phyloP scores from a whole-genome alignment of 2,113 vertebrate genomes.

The Heteronetta atricapilla region DNA sequence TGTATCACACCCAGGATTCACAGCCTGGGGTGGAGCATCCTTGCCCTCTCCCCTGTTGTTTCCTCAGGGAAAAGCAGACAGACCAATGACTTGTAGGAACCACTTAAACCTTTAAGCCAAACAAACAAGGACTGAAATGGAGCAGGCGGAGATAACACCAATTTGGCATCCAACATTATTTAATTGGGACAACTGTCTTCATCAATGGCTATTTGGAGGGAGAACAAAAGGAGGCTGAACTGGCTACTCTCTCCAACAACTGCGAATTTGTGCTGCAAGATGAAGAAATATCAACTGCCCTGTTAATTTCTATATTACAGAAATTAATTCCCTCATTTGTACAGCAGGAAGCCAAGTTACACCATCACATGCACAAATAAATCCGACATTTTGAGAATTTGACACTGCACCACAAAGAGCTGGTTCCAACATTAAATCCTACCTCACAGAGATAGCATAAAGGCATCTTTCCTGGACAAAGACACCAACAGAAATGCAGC shows the following conservation, averaged over 20 bases:
- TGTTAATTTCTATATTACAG: constrained; percentile 44
- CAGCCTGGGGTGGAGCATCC: not conserved
- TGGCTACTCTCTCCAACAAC: not conserved
- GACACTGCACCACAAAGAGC: not conserved
- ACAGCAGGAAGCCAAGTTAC: constrained; percentile 32
- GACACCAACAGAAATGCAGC: not conserved
- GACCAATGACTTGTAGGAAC: not conserved
- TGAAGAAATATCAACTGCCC: not conserved
- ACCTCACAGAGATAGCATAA: not conserved
- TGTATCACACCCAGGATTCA: too few relatives aligned
- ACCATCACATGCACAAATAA: constrained; percentile 21
- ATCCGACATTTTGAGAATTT: constrained; percentile 31
- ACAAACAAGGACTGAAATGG: not conserved
- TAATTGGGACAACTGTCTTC: not conserved
- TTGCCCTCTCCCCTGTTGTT: not conserved
- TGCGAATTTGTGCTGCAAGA: not conserved
- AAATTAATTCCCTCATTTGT: constrained; percentile 53
- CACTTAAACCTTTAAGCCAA: not conserved
- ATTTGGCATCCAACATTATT: not conserved
- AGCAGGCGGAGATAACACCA: not conserved
- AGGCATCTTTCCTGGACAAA: not conserved
- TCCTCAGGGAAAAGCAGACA: not conserved
- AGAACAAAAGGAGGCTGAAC: not conserved
- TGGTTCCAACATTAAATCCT: not conserved
- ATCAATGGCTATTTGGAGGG: not conserved